Evolutionary conservation across 2,113 vertebrate species (phyloP).

Genomic region (Ia io): DNA sequence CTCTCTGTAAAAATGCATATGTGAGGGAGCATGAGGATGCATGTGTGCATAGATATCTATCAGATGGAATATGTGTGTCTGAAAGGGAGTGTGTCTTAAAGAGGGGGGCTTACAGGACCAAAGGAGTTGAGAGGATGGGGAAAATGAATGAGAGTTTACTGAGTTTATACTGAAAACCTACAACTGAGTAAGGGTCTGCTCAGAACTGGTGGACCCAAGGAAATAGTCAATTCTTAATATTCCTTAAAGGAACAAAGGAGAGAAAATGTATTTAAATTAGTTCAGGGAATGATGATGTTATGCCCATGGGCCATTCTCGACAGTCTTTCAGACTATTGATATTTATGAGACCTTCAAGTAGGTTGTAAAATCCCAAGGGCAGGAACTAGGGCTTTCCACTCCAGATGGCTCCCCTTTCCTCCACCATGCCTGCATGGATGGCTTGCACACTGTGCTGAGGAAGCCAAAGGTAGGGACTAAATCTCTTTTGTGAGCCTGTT

Average conservation of each 20-base stretch:
- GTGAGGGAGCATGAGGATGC: neutral
- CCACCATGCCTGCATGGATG: neutral
- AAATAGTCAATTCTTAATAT: constrained; percentile 34
- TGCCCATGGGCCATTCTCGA: neutral
- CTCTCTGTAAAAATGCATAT: neutral
- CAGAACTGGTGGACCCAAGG: neutral
- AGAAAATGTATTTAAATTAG: constrained; percentile 16
- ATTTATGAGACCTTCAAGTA: constrained; percentile 1
- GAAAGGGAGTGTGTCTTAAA: neutral
- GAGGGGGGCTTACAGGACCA: neutral
- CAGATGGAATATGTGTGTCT: neutral
- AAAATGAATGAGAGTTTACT: neutral
- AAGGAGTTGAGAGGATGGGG: neutral
- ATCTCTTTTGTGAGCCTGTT: neutral
- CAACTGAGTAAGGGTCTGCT: constrained; percentile 2
- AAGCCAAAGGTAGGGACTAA: neutral
- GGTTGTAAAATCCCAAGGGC: neutral
- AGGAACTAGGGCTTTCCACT: neutral
- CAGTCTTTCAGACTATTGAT: constrained; percentile 18
- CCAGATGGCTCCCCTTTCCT: neutral
- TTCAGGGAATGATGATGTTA: neutral
- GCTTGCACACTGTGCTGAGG: neutral
- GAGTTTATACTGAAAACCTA: neutral
- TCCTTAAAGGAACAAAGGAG: constrained; percentile 45
- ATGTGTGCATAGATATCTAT: neutral